phyloP scores from a whole-genome alignment of 2,797 vertebrate genomes.

The Synaphobranchus kaupii region DNA sequence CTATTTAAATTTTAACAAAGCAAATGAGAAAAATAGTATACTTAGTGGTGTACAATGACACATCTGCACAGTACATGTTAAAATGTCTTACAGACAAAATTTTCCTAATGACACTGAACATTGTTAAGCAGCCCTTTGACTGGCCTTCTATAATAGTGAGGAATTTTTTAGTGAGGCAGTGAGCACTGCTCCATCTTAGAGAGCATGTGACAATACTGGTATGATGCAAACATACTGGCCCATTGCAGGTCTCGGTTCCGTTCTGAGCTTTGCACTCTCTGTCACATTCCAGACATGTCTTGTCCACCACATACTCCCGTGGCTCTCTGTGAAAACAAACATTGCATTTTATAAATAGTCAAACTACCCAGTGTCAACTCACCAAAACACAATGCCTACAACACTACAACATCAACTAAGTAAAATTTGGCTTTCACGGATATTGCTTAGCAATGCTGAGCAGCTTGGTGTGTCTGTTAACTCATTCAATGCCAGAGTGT shows the following conservation, averaged over 20 bases:
- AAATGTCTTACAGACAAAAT: no score
- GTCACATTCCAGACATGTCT: conserved; percentile 81
- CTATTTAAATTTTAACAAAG: no score
- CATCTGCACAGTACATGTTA: no score
- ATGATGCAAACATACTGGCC: conserved; percentile 72
- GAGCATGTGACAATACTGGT: neutral
- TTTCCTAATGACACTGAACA: no score
- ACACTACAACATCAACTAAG: conserved; percentile 7
- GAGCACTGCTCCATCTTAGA: neutral
- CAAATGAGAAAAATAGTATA: no score
- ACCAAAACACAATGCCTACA: neutral
- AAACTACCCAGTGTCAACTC: neutral
- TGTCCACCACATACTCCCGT: conserved; percentile 77
- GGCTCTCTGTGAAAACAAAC: conserved; percentile 72
- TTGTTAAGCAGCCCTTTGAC: no score
- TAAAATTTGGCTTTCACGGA: neutral
- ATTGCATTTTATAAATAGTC: neutral
- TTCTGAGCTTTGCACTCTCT: conserved; percentile 75
- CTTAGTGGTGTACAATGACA: no score
- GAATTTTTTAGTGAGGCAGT: neutral
- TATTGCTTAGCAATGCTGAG: neutral
- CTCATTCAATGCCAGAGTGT: no score
- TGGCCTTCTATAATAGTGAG: no score
- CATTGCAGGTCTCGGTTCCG: conserved; percentile 72
- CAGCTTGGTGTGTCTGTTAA: neutral